Percentiles rank a stretch among this genome's conserved stretches.
Conservation (phyloP, 2,113 vertebrate genomes). For the Corvus cornix region DNA sequence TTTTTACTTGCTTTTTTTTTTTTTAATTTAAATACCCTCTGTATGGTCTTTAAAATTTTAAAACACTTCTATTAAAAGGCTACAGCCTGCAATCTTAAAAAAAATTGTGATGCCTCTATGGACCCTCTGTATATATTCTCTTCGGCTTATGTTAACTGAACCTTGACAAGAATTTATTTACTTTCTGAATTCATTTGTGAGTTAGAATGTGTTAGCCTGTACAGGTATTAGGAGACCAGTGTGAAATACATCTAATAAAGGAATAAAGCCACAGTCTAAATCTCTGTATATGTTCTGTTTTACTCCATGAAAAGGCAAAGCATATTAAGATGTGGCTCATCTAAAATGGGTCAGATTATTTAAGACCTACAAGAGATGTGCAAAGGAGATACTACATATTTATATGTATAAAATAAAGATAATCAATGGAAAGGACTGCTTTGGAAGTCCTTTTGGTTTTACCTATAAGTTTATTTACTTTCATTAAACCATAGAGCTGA, state of each 20-base stretch:
- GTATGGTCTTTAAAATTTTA: background rate
- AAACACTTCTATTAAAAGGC: background rate
- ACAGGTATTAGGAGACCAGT: background rate
- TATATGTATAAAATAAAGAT: background rate
- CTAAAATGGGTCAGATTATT: background rate
- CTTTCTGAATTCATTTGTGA: background rate
- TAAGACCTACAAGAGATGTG: background rate
- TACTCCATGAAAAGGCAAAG: background rate
- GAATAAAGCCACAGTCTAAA: background rate
- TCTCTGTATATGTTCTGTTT: background rate
- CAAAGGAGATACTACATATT: background rate
- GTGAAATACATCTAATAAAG: background rate
- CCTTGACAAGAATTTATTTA: background rate
- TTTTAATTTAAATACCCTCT: background rate
- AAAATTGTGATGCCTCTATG: background rate
- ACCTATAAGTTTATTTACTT: background rate
- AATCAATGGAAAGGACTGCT: background rate
- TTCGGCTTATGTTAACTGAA: background rate
- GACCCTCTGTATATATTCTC: background rate
- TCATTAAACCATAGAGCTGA: background rate
- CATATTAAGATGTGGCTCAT: background rate
- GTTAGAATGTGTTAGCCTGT: background rate
- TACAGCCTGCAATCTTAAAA: background rate
- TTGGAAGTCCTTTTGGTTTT: background rate
- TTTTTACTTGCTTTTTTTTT: background rate